phyloP scores from a whole-genome alignment of 2,797 vertebrate species.

The Diplodus puntazzo region DNA sequence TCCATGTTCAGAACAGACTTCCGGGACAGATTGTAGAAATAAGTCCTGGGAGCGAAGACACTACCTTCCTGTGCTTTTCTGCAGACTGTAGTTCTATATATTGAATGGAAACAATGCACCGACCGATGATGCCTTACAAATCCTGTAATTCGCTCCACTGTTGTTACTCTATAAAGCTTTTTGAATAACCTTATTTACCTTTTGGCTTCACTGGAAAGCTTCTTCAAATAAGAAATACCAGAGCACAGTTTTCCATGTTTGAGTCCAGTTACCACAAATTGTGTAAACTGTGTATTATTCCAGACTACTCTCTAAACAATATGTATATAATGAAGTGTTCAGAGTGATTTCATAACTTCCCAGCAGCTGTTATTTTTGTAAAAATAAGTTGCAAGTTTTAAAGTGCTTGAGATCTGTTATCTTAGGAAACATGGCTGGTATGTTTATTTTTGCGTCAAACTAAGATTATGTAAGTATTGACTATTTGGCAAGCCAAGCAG shows the following conservation, averaged over 20 bases:
- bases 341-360: background rate
- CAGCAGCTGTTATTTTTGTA: background rate
- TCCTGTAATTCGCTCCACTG: constrained; percentile 8
- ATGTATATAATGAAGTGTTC: no score
- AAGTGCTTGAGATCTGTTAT: background rate
- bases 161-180: background rate
- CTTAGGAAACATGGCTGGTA: background rate
- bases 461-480: background rate
- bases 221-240: background rate
- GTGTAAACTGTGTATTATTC: background rate
- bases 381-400: background rate
- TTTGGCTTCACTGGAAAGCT: constrained; percentile 1
- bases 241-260: background rate
- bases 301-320: background rate
- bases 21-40: no score
- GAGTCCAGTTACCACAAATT: background rate
- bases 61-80: no score
- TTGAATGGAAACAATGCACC: no score
- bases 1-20: no score
- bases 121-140: background rate
- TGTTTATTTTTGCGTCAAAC: background rate
- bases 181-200: background rate
- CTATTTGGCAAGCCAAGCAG: background rate
- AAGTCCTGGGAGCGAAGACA: no score
- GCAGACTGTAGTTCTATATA: no score